phyloP scores from a whole-genome alignment of 1,140 invertebrate species.

The Drosophila repletoides region DNA sequence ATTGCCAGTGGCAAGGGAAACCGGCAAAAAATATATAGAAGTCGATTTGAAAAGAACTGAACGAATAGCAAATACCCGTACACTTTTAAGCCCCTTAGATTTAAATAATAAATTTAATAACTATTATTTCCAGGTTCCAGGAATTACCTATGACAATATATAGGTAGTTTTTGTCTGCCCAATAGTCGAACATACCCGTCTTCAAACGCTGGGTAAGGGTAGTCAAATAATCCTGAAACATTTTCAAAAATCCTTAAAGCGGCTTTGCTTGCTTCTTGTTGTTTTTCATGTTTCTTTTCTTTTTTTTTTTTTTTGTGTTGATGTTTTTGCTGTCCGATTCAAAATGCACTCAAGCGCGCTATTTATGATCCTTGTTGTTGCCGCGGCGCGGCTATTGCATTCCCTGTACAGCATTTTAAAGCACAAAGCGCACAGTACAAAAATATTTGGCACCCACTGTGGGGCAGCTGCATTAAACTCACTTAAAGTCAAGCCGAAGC shows the following conservation, averaged over 20 bases:
- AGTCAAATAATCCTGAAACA: conserved; percentile 36
- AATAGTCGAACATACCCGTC: conserved; percentile 1
- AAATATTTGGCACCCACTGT: conserved; percentile 35
- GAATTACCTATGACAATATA: background rate
- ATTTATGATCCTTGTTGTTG: conserved; percentile 29
- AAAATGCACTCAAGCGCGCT: conserved; percentile 46
- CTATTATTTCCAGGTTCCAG: background rate
- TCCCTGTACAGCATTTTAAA: conserved; percentile 43
- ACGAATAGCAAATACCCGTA: conserved; percentile 26
- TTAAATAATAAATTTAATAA: background rate
- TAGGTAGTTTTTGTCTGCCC: background rate
- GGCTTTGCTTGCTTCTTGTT: conserved; percentile 17
- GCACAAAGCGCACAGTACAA: too few relatives aligned
- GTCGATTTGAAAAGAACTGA: conserved; percentile 19
- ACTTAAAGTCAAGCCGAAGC: conserved; percentile 18
- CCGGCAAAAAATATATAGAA: conserved; percentile 23
- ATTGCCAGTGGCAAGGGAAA: conserved; percentile 39
- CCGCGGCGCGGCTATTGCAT: conserved; percentile 52
- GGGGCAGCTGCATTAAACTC: conserved; percentile 1
- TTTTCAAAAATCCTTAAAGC: conserved; percentile 49
- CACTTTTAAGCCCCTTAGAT: too few relatives aligned
- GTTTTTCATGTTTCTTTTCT: background rate
- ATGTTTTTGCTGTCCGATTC: conserved; percentile 13
- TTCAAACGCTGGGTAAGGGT: background rate
- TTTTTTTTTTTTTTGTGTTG: too few relatives aligned